Conservation (phyloP, 2,888 invertebrate species). For the Caenorhabditis macrosperma region DNA sequence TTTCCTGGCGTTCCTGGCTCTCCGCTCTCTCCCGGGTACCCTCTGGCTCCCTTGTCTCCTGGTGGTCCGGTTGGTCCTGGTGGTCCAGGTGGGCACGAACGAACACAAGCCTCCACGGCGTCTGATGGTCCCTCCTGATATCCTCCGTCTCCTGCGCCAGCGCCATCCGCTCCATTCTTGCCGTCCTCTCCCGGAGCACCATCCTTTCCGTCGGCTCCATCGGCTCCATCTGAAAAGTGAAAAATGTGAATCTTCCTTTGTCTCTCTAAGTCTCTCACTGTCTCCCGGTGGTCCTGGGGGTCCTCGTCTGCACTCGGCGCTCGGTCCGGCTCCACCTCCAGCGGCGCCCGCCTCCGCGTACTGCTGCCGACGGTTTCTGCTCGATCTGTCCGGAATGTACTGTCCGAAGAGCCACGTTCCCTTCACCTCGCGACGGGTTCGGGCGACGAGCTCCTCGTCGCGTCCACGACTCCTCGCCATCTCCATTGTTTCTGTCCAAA, state of each 20-base stretch:
- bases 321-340: conserved; percentile 32
- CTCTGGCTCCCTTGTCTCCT: conserved; percentile 77
- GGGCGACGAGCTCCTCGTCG: conserved; percentile 45
- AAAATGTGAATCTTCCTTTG: neutral
- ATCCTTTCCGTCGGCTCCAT: conserved; percentile 68
- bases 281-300: conserved; percentile 69
- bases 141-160: conserved; percentile 43
- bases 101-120: conserved; percentile 67
- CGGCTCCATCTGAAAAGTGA: conserved; percentile 49
- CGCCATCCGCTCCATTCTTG: conserved; percentile 64
- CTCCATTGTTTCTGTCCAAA: conserved; percentile 77
- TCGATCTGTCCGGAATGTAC: conserved; percentile 58
- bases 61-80: conserved; percentile 75
- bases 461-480: conserved; percentile 63
- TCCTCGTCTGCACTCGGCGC: conserved; percentile 58
- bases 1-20: conserved; percentile 75
- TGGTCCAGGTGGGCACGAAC: conserved; percentile 76
- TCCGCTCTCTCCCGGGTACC: conserved; percentile 78
- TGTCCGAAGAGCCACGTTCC: conserved; percentile 78
- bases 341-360: conserved; percentile 26
- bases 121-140: conserved; percentile 61
- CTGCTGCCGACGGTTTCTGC: conserved; percentile 49
- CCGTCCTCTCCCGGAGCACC: conserved; percentile 74
- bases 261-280: conserved; percentile 29
- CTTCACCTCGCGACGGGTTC: conserved; percentile 55